Evolutionary conservation across 1,140 invertebrate species (phyloP).

Genomic region (Liolophura sinensis): DNA sequence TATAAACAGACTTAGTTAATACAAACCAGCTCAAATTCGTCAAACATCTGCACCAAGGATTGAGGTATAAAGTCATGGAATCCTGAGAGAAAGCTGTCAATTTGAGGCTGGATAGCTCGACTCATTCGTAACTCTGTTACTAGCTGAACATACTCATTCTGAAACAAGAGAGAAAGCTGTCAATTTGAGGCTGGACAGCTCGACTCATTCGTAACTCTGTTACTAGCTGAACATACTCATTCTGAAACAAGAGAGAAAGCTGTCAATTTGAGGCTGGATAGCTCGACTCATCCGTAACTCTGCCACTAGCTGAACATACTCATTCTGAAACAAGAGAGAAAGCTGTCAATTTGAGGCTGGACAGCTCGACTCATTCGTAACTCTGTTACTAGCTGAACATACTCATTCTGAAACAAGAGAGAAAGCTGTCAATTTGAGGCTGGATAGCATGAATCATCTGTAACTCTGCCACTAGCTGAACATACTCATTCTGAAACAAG

Average conservation of each 20-base stretch:
- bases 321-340: conserved; percentile 46
- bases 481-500: conserved; percentile 50
- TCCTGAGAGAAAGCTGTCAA: conserved; percentile 49
- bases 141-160: conserved; percentile 54
- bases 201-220: conserved; percentile 51
- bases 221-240: conserved; percentile 54
- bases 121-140: conserved; percentile 53
- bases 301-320: conserved; percentile 55
- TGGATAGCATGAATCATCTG: conserved; percentile 51
- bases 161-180: conserved; percentile 48
- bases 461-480: conserved; percentile 51
- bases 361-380: conserved; percentile 50
- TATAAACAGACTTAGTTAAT: not conserved
- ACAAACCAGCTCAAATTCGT: conserved; percentile 51
- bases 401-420: conserved; percentile 48
- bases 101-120: conserved; percentile 51
- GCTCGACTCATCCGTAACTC: conserved; percentile 50
- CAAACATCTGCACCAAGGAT: conserved; percentile 49
- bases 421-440: conserved; percentile 52
- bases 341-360: conserved; percentile 52
- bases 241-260: conserved; percentile 48
- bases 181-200: conserved; percentile 52
- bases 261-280: conserved; percentile 53
- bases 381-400: conserved; percentile 54
- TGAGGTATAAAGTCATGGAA: conserved; percentile 51